Conservation (phyloP, 2,888 invertebrate genomes). For the Germaria angustata region DNA sequence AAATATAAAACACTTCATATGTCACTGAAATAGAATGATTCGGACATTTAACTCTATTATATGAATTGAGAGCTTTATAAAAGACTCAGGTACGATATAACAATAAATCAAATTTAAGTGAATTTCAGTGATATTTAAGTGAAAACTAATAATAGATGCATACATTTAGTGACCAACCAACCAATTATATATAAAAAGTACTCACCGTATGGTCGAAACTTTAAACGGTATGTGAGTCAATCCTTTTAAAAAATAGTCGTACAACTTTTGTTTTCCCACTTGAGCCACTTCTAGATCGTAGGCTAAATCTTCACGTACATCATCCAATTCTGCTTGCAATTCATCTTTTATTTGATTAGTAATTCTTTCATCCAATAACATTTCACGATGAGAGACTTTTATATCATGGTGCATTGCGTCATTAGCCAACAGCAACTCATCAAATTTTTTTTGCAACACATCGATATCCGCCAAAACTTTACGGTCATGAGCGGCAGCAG, state of each 20-base stretch:
- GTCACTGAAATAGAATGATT: too few species aligned
- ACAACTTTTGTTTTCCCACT: constrained; percentile 83
- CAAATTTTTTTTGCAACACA: constrained; percentile 82
- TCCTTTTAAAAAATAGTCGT: constrained; percentile 84
- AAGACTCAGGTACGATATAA: too few species aligned
- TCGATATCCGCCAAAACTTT: constrained; percentile 82
- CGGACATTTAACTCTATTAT: too few species aligned
- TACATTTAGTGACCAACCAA: too few species aligned
- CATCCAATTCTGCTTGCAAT: constrained; percentile 83
- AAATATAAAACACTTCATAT: too few species aligned
- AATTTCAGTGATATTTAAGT: too few species aligned
- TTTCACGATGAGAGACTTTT: constrained; percentile 82
- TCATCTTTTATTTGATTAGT: constrained; percentile 83
- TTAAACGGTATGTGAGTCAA: constrained; percentile 84
- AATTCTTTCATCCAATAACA: constrained; percentile 86
- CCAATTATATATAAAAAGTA: too few species aligned
- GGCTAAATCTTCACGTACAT: constrained; percentile 84
- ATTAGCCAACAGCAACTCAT: constrained; percentile 82
- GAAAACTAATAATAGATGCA: too few species aligned
- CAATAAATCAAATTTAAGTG: too few species aligned
- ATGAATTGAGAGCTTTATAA: too few species aligned
- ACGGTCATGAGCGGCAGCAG: constrained; percentile 82
- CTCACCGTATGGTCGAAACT: constrained; percentile 82
- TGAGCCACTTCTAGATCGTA: constrained; percentile 87
- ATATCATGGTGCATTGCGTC: constrained; percentile 83